Base-by-base conservation (phyloP, 2,113 vertebrate species). In the Phoxinus phoxinus region DNA sequence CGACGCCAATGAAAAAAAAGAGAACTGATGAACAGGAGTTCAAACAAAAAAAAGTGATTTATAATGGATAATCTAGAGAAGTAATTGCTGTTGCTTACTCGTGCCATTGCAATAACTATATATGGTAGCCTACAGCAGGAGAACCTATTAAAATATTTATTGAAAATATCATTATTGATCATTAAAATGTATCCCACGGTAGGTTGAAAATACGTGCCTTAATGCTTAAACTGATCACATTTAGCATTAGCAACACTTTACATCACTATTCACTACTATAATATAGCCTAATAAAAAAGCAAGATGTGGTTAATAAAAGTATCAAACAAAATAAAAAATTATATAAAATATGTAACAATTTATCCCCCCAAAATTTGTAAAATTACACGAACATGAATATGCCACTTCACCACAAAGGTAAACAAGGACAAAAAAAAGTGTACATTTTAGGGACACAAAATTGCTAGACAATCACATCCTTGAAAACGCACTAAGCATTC, bases 1-100 rank as follows among this genome's bases (percentile, higher is more conserved):
- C 13, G 44, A 44, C 15, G 35, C 23, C 35, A 80, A 61, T 4
- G 19, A 23, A 23, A 11, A 23, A 77, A 30, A 46, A 41, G 6
- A 46, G 53, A 78, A 59, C 32, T 15, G 23, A 44, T 61, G 35
- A 80, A 63, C 35, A 25, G 25, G n/a, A 11, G 30, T n/a, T 56
- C 58, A 44, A 61, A 41, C n/a, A 80, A 80, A 80, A 80, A 80
- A 80, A 35, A 59, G 77, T 11, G 32, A 61, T 80, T 63, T 80
- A 61, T 80, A 63, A 80, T 80, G 56, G 13, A 63, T 44, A 37
- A 27, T 61, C 12, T 17, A 41, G 11, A 79, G 77, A 80, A 63
- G n/a, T 17, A 63, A 80, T 63, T 46, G 58, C 56, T 46, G 23
- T 46, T 80, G 32, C 58, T 46, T 46, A 44, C 77, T 46, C 12